Evolutionary conservation across 2,888 invertebrate genomes (phyloP).

Genomic region (Eupithecia dodoneata): DNA sequence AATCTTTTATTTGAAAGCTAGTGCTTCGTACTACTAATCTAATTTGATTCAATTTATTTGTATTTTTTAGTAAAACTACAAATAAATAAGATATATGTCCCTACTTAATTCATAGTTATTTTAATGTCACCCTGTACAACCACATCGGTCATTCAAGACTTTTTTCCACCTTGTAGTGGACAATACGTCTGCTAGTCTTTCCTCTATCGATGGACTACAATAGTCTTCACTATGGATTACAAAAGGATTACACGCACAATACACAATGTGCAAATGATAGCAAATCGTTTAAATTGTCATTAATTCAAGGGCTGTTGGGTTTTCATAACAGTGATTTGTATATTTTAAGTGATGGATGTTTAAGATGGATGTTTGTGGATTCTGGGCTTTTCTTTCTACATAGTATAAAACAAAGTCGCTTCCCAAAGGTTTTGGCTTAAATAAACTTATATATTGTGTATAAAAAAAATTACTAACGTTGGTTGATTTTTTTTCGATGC

Average conservation of each 20-base stretch:
- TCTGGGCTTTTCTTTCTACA: neutral
- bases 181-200: slow-evolving; percentile 57
- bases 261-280: slow-evolving; percentile 48
- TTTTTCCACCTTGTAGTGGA: slow-evolving; percentile 70
- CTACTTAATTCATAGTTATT: neutral
- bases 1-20: too few species aligned
- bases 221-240: slow-evolving; percentile 48
- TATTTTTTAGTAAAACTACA: too few species aligned
- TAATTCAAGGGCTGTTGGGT: slow-evolving; percentile 27
- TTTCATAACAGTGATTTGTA: slow-evolving; percentile 19
- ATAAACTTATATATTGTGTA: too few species aligned
- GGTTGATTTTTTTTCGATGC: too few species aligned
- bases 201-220: slow-evolving; percentile 1
- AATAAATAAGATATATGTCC: too few species aligned
- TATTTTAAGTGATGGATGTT: slow-evolving; percentile 1
- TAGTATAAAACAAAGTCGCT: too few species aligned
- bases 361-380: neutral
- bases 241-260: slow-evolving; percentile 66
- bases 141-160: slow-evolving; percentile 72
- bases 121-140: slow-evolving; percentile 52
- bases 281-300: slow-evolving; percentile 33
- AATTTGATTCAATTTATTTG: too few species aligned
- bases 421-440: too few species aligned
- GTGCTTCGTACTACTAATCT: too few species aligned
- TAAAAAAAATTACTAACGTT: too few species aligned